Evolutionary conservation across 2,113 vertebrate genomes (phyloP), one percentile per base, ranked within the genome.

Genomic region (Sylvia atricapilla): DNA sequence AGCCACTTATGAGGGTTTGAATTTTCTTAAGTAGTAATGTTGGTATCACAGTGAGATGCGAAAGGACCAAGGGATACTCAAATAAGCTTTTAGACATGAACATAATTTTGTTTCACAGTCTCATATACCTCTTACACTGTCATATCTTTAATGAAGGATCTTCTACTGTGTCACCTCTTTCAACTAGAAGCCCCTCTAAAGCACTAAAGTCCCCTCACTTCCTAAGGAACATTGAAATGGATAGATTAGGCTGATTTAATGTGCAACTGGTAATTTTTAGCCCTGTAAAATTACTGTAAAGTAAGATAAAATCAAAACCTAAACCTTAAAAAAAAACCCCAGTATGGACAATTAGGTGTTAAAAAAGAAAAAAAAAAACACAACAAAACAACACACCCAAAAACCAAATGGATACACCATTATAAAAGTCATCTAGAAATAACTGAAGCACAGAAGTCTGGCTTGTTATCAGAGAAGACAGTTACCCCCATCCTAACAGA

Each of bases 1-100:
- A 55, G 3, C 2, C 1, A 3, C 6, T 64, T 49, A 68, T 4
- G n/a, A 18, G 2, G 6, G 3, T 1, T 19, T 72, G 67, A 63
- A 62, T 82, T 77, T 49, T 4, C 27, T 67, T 19, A 9, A 79
- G 10, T 7, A 35, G 24, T 46, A 56, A 4, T 14, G 3, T 27
- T 87, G 10, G 8, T 35, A 59, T 43, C 6, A 25, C 21, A 52
- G 22, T 53, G 76, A 88, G 28, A 22, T 24, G 53, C 13, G 16
- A 43, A 76, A 62, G 9, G 10, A 24, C 49, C 8, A 60, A 50
- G 52, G 4, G 14, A 52, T 18, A 85, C 9, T 6, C 53, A 72
- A 19, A 50, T 30, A 64, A 75, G 4, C 16, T 68, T 90, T 59
- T 55, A 3, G 0, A 15, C 27, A 68, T 68, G 4, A 76, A 60